Percentiles rank a stretch among this genome's conserved stretches.
These are phyloP conservation scores for Ennomos erosarius DNA, from an alignment of 2,888 invertebrate species.

Conservation along the genomic window DNA sequence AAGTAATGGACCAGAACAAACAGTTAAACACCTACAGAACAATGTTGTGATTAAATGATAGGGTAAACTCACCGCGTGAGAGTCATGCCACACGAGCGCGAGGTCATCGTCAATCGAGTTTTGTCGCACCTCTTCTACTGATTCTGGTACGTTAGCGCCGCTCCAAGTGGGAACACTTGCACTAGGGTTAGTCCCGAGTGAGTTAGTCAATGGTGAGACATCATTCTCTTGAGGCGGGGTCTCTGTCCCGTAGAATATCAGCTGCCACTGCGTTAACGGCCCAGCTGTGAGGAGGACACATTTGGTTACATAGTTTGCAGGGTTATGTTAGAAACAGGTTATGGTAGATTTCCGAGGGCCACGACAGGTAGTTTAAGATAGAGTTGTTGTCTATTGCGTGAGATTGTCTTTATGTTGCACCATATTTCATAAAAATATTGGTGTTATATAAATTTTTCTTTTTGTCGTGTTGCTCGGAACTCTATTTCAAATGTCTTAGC, in stretches of 20 bases:
- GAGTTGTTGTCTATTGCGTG: no score
- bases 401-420: no score
- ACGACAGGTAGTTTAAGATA: no score
- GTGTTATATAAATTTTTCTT: no score
- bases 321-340: no score
- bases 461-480: no score
- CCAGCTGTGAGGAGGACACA: slow-evolving; percentile 65
- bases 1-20: no score
- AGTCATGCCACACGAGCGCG: slow-evolving; percentile 86
- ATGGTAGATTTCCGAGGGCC: no score
- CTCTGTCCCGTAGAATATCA: slow-evolving; percentile 93
- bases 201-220: slow-evolving; percentile 86
- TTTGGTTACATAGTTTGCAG: no score
- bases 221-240: slow-evolving; percentile 86
- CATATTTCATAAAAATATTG: no score
- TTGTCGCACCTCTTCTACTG: slow-evolving; percentile 82
- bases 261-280: slow-evolving; percentile 90
- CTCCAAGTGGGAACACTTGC: slow-evolving; percentile 50
- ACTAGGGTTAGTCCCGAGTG: slow-evolving; percentile 66
- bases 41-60: no score
- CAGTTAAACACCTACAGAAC: no score
- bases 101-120: slow-evolving; percentile 86
- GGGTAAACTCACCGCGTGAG: slow-evolving; percentile 84
- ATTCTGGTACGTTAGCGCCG: slow-evolving; percentile 52
- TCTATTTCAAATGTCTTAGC: slow-evolving; percentile 11